Evolutionary conservation across 53 echinoderm and acorn worm species (phyloP).

Genomic region (Patiria pectinifera): DNA sequence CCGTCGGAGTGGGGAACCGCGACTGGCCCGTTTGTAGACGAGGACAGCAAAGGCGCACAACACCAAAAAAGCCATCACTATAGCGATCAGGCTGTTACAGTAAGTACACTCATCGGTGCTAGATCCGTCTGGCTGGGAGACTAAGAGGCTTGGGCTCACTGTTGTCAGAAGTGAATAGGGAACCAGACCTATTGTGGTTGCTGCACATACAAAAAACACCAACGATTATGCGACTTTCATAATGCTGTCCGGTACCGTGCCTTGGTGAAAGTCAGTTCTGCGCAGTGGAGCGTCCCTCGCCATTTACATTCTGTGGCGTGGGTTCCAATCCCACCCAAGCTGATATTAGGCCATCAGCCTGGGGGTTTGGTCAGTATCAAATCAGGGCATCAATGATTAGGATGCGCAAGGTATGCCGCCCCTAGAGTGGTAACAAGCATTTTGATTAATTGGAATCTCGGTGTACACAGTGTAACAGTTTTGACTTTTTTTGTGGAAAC

Average conservation of each 20-base stretch:
- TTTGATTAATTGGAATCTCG: too few relatives aligned
- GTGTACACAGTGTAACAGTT: too few relatives aligned
- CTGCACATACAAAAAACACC: not conserved
- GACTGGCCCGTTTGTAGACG: not conserved
- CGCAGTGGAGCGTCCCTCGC: too few relatives aligned
- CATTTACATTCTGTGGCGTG: too few relatives aligned
- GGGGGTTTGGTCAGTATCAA: too few relatives aligned
- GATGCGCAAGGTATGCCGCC: too few relatives aligned
- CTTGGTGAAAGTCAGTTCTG: not conserved
- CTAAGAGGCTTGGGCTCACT: not conserved
- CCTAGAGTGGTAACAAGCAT: too few relatives aligned
- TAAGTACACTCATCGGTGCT: not conserved
- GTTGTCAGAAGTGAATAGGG: slow-evolving; percentile 20
- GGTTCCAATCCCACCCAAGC: too few relatives aligned
- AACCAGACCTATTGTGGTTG: slow-evolving; percentile 1
- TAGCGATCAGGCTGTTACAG: not conserved
- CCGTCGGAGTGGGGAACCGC: slow-evolving; percentile 2
- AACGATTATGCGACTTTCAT: not conserved
- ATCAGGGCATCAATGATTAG: too few relatives aligned
- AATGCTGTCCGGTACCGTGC: not conserved
- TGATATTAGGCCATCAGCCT: too few relatives aligned
- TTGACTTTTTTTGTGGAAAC: too few relatives aligned
- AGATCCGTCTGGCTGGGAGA: not conserved
- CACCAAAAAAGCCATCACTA: not conserved
- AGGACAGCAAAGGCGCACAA: not conserved